Conservation (phyloP, 2,797 vertebrate genomes). For the Phylloscopus collybita region DNA sequence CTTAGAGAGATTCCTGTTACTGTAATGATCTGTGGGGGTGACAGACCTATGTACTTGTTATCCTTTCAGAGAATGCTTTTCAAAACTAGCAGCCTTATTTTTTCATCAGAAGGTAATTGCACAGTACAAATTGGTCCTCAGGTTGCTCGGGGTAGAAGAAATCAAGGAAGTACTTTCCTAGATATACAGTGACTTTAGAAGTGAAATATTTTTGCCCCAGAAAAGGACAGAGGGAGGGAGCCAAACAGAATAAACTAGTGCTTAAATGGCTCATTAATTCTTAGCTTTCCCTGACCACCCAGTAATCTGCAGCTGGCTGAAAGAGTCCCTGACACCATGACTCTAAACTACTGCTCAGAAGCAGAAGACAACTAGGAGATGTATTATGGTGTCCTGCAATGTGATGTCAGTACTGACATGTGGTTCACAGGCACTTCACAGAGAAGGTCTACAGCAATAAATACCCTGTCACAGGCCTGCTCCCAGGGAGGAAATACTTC, state of each 20-base stretch:
- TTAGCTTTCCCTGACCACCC: constrained; percentile 69
- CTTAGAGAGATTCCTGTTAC: not conserved
- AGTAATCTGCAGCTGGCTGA: constrained; percentile 73
- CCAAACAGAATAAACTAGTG: not conserved
- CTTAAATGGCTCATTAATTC: not conserved
- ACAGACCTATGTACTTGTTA: not conserved
- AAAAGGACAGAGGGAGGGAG: not conserved
- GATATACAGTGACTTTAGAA: not conserved
- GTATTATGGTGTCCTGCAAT: constrained; percentile 75
- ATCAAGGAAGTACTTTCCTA: not conserved
- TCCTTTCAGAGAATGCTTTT: not conserved
- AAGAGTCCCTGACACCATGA: constrained; percentile 73
- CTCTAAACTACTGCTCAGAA: constrained; percentile 75
- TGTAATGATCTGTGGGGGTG: not conserved
- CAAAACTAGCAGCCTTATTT: not conserved
- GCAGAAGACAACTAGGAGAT: constrained; percentile 53
- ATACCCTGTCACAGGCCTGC: constrained; percentile 70
- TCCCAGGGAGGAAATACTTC: constrained; percentile 79
- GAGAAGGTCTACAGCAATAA: constrained; percentile 76
- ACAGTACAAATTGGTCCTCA: not conserved
- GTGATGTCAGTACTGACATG: constrained; percentile 70
- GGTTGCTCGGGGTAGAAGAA: not conserved
- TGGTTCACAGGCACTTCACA: constrained; percentile 68
- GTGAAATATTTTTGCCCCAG: not conserved
- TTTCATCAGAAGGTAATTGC: not conserved